These are phyloP conservation scores for Oedothorax gibbosus DNA, from an alignment of 1,140 invertebrate species.

Conservation along the genomic window DNA sequence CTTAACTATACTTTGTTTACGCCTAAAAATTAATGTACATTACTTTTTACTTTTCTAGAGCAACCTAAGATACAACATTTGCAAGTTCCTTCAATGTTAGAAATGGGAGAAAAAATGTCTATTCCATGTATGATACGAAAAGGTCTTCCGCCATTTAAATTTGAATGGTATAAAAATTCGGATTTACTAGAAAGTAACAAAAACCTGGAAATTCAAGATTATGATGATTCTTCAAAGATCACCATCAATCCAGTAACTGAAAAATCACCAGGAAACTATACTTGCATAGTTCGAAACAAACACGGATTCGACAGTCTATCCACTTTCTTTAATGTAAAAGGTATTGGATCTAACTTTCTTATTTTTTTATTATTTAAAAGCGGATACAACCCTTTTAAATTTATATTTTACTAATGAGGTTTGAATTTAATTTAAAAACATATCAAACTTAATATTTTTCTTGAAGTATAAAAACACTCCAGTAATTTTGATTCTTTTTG, in stretches of 20 bases:
- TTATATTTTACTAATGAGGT: no score
- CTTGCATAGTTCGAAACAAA: slow-evolving; percentile 22
- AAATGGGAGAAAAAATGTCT: slow-evolving; percentile 39
- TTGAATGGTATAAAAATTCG: slow-evolving; percentile 38
- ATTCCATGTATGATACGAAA: not conserved
- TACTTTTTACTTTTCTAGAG: not conserved
- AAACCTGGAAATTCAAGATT: slow-evolving; percentile 4
- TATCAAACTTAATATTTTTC: no score
- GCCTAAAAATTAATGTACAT: not conserved
- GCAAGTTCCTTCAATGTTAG: slow-evolving; percentile 14
- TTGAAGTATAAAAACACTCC: no score
- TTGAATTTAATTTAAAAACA: no score
- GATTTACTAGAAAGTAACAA: not conserved
- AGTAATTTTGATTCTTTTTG: no score
- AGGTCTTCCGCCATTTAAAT: slow-evolving; percentile 24
- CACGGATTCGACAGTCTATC: not conserved
- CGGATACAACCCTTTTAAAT: no score
- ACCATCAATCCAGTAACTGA: slow-evolving; percentile 14
- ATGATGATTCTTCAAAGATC: slow-evolving; percentile 1
- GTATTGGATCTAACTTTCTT: no score
- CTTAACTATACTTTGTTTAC: not conserved
- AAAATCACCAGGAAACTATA: slow-evolving; percentile 35
- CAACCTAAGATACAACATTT: slow-evolving; percentile 23
- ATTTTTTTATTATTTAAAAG: no score
- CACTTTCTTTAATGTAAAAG: no score